Evolutionary conservation across 2,797 vertebrate genomes (phyloP).

Genomic region (Eutrigla gurnardus): DNA sequence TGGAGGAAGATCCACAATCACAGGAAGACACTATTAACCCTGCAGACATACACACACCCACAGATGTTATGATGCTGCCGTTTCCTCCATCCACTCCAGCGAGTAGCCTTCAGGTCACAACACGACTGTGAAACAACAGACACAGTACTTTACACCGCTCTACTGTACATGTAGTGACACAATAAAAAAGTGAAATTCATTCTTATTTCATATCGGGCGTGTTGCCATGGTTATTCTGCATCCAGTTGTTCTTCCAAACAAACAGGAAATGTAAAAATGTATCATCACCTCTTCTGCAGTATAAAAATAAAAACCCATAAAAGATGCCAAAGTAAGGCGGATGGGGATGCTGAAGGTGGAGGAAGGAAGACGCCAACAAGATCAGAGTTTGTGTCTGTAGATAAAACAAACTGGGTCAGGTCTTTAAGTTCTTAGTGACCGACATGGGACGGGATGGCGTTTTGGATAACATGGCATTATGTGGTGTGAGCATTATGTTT

Average conservation of each 20-base stretch:
- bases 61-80: conserved; percentile 6
- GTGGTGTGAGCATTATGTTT: no score
- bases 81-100: conserved; percentile 4
- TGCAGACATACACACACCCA: neutral
- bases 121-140: neutral
- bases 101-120: neutral
- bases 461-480: no score
- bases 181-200: no score
- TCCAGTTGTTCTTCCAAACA: no score
- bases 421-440: no score
- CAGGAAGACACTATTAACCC: conserved; percentile 45
- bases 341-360: neutral
- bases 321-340: neutral
- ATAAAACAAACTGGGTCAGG: neutral
- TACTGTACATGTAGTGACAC: no score
- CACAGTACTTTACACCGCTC: neutral
- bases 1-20: conserved; percentile 47
- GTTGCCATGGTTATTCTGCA: neutral
- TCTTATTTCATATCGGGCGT: no score
- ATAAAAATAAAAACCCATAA: no score
- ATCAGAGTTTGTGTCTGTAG: neutral
- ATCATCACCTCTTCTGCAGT: conserved; percentile 2
- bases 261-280: conserved; percentile 8
- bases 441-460: no score
- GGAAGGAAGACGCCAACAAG: conserved; percentile 24